Conservation (phyloP, 2,888 invertebrate genomes). For the Mayetiola destructor region DNA sequence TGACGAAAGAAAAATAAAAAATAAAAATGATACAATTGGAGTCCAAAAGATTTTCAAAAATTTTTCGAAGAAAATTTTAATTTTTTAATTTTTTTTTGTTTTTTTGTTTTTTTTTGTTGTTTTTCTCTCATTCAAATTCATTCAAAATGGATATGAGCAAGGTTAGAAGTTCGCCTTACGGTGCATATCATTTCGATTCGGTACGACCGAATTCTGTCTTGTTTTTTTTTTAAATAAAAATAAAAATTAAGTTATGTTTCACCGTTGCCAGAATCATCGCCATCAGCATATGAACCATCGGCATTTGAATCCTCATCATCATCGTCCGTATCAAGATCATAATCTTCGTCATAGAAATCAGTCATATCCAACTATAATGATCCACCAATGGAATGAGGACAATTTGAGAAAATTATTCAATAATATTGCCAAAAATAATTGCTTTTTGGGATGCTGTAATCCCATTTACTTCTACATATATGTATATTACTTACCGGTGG, state of each 20-base stretch:
- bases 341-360: constrained; percentile 92
- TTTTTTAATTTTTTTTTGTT: no score
- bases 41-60: no score
- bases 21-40: no score
- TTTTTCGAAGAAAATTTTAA: no score
- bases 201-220: no score
- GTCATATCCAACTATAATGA: constrained; percentile 63
- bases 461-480: neutral
- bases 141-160: no score
- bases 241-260: constrained; percentile 55
- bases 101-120: neutral
- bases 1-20: no score
- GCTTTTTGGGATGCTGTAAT: neutral
- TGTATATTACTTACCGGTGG: constrained; percentile 41
- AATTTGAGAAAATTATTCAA: neutral
- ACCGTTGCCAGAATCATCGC: constrained; percentile 82
- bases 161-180: no score
- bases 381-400: neutral
- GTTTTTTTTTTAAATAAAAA: no score
- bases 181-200: no score
- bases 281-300: constrained; percentile 58
- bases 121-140: no score
- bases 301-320: constrained; percentile 48
- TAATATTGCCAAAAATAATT: neutral
- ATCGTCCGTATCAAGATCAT: constrained; percentile 65